These are phyloP conservation scores for Drosophila macrospina DNA, from an alignment of 2,888 invertebrate species.

Conservation along the genomic window DNA sequence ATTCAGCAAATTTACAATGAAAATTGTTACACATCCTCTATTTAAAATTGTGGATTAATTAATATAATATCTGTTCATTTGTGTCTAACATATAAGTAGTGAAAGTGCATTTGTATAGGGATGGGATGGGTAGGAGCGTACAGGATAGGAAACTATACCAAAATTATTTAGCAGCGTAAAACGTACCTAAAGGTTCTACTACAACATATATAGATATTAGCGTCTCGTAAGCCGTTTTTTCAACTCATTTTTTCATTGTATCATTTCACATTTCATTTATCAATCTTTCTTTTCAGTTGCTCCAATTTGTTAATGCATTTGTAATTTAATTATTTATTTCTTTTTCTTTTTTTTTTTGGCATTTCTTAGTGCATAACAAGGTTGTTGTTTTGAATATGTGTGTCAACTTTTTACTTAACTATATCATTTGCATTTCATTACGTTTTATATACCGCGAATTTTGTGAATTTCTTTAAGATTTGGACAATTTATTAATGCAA, in stretches of 20 bases:
- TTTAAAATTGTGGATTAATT: slow-evolving; percentile 57
- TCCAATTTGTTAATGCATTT: slow-evolving; percentile 13
- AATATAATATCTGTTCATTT: slow-evolving; percentile 67
- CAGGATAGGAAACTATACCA: slow-evolving; percentile 48
- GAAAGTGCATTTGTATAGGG: slow-evolving; percentile 27
- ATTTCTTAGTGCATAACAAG: slow-evolving; percentile 61
- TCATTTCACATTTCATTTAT: slow-evolving; percentile 30
- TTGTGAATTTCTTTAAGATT: slow-evolving; percentile 25
- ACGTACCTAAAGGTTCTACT: slow-evolving; percentile 65
- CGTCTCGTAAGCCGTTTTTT: slow-evolving; percentile 67
- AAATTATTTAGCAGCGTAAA: slow-evolving; percentile 57
- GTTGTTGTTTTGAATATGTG: slow-evolving; percentile 43
- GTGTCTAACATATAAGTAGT: slow-evolving; percentile 51
- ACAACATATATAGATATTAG: slow-evolving; percentile 75
- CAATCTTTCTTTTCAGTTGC: slow-evolving; percentile 31
- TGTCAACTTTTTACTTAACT: slow-evolving; percentile 50
- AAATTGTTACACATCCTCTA: slow-evolving; percentile 59
- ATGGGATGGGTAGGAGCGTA: slow-evolving; percentile 19
- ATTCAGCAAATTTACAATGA: slow-evolving; percentile 68
- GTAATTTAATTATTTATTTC: slow-evolving; percentile 14
- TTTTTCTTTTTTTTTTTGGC: slow-evolving; percentile 51
- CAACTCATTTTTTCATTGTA: slow-evolving; percentile 20
- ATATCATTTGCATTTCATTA: slow-evolving; percentile 6
- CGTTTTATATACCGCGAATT: slow-evolving; percentile 20
- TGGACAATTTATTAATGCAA: slow-evolving; percentile 43